Evolutionary conservation across 2,888 invertebrate genomes (phyloP), one percentile per base, ranked within the genome.

Genomic region (Caprella mutica): DNA sequence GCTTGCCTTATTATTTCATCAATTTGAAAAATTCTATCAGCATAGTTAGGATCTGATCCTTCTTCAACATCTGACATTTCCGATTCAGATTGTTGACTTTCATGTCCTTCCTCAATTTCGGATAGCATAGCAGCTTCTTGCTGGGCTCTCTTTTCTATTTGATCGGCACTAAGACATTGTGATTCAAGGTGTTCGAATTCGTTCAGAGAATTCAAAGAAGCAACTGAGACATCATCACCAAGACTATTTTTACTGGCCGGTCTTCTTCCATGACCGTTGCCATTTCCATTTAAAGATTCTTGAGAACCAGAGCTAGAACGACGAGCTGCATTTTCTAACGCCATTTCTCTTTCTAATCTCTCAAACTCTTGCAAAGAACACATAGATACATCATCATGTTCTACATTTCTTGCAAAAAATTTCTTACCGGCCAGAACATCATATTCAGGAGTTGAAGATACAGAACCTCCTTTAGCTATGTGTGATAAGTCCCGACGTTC

Each of bases 321-420:
- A 3, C 64, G 53, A 48, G 42, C 70, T 68, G 54, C 67, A 65
- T 26, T 68, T 64, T 58, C 69, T 67, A 56, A 67, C 0, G 81
- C 81, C 69, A 93, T 81, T 1, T 88, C 86, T 67, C 81, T 82
- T 73, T 94, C 94, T 14, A 94, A 75, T 65, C 84, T 84, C 75
- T 94, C 94, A 76, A 94, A 94, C 71, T 94, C 94, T 73, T 91
- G 90, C 59, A 94, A 77, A 5, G 93, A 93, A 65, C 85, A 89
- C 72, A 93, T 83, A 0, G 93, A 93, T 40, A 90, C 80, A 70
- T 92, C 90, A 70, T 94, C 93, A 70, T 87, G 86, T 67, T 93
- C 91, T n/a, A 85, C 82, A 67, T 81, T 79, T 21, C 83, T 82
- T 3, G 84, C 81, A 69, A 89, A 84, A 72, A 85, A 86, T 69